These are phyloP conservation scores for Silurus meridionalis DNA, from an alignment of 2,113 vertebrate genomes.

Conservation along the genomic window DNA sequence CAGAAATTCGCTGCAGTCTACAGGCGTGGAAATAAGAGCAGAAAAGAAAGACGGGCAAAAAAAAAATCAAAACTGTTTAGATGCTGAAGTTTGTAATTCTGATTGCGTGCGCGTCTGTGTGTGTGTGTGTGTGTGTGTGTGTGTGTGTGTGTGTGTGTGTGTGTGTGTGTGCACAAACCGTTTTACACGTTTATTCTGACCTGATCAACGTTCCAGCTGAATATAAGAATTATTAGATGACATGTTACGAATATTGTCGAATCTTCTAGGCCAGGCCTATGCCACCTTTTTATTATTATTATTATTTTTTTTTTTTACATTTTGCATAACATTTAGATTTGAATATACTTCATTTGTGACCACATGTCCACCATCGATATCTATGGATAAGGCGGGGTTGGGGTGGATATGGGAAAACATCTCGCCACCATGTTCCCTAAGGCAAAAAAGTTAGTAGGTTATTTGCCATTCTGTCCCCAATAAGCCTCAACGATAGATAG, in stretches of 20 bases:
- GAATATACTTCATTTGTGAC: neutral
- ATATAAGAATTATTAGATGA: neutral
- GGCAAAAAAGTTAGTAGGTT: slow-evolving; percentile 16
- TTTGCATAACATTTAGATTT: neutral
- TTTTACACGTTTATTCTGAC: slow-evolving; percentile 2
- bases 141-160: too few species aligned
- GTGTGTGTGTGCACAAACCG: neutral
- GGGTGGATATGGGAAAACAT: neutral
- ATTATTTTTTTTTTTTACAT: neutral
- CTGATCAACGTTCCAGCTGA: neutral
- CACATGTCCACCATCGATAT: neutral
- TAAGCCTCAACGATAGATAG: too few species aligned
- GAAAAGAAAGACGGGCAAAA: neutral
- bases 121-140: neutral
- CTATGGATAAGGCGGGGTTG: too few species aligned
- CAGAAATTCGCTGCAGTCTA: neutral
- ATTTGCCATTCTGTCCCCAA: too few species aligned
- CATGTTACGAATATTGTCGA: neutral
- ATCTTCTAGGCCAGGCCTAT: neutral
- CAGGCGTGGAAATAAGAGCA: neutral
- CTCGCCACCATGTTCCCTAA: neutral
- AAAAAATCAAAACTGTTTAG: neutral
- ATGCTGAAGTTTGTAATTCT: neutral
- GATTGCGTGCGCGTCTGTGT: neutral
- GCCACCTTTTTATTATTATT: neutral